Conservation (phyloP, 2,888 invertebrate genomes). For the Seira musarum region DNA sequence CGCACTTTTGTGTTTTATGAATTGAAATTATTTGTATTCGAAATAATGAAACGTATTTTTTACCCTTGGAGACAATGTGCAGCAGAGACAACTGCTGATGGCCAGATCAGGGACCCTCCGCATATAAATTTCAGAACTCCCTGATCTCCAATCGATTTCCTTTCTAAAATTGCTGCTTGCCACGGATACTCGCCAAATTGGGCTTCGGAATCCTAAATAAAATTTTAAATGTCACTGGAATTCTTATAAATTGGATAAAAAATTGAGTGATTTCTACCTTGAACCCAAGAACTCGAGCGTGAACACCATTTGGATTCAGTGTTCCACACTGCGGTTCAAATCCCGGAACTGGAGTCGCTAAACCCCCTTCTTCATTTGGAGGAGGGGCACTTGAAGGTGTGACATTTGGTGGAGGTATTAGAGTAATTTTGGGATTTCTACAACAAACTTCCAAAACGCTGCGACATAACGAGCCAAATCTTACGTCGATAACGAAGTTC, state of each 20-base stretch:
- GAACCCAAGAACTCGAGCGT: constrained; percentile 67
- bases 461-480: constrained; percentile 62
- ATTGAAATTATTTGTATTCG: not conserved
- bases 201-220: constrained; percentile 67
- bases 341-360: constrained; percentile 56
- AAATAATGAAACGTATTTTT: constrained; percentile 1
- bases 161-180: constrained; percentile 69
- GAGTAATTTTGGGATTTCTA: constrained; percentile 54
- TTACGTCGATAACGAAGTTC: constrained; percentile 62
- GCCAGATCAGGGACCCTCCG: constrained; percentile 70
- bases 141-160: constrained; percentile 63
- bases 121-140: constrained; percentile 70
- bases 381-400: constrained; percentile 31
- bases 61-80: constrained; percentile 72
- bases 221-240: not conserved
- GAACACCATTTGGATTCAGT: constrained; percentile 68
- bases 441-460: constrained; percentile 68
- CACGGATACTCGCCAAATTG: constrained; percentile 70
- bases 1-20: no score
- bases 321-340: constrained; percentile 66
- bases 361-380: constrained; percentile 17
- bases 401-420: constrained; percentile 34
- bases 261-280: constrained; percentile 62
- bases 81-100: constrained; percentile 70
- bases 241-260: not conserved